Percentiles rank a stretch among this genome's conserved stretches.
These are phyloP conservation scores for Kryphioiulus occultus DNA, from an alignment of 2,888 invertebrate genomes.

Conservation along the genomic window DNA sequence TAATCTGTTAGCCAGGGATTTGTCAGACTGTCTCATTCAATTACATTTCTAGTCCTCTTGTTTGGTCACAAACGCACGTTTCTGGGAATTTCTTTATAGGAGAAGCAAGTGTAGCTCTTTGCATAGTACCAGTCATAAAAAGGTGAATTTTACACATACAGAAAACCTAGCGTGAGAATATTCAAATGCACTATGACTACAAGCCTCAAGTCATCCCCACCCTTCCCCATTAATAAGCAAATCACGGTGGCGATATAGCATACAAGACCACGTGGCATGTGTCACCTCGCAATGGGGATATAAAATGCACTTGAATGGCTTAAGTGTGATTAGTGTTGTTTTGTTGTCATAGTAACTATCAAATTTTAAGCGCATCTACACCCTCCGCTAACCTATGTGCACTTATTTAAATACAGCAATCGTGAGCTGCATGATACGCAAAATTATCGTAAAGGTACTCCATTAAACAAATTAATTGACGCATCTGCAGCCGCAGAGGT, in stretches of 20 bases:
- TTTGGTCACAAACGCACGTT: constrained; percentile 15
- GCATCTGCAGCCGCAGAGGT: background rate
- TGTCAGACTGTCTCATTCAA: background rate
- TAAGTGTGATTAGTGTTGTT: constrained; percentile 20
- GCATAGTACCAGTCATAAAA: background rate
- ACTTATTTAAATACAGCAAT: background rate
- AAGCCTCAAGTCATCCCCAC: background rate
- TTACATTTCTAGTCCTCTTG: background rate
- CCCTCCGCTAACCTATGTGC: background rate
- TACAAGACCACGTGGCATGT: background rate
- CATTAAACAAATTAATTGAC: background rate
- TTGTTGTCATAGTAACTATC: constrained; percentile 31
- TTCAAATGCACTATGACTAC: background rate
- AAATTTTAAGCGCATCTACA: background rate
- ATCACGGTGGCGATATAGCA: background rate
- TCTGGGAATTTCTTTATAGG: background rate
- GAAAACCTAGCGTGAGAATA: background rate
- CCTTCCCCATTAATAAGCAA: background rate
- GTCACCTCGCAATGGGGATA: background rate
- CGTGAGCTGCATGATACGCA: background rate
- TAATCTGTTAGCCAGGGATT: background rate
- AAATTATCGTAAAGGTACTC: background rate
- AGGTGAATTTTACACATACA: background rate
- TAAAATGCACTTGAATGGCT: constrained; percentile 2
- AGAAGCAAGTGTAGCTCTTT: background rate